These are phyloP conservation scores for Indicator indicator DNA, from an alignment of 2,113 vertebrate species.

Conservation along the genomic window DNA sequence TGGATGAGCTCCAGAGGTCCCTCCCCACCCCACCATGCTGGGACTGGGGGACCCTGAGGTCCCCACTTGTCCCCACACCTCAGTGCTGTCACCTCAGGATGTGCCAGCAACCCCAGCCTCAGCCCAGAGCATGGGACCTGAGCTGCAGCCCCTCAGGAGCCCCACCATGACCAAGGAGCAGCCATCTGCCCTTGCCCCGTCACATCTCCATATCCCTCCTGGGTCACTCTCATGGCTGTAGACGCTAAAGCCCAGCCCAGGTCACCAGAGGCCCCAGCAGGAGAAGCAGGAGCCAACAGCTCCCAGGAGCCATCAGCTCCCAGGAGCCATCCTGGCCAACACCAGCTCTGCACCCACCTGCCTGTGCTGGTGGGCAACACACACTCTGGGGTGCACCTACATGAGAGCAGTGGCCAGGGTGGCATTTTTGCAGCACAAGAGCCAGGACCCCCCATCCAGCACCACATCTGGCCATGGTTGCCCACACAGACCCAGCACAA, in stretches of 20 bases:
- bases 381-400: neutral
- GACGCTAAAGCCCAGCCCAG: no score
- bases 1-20: no score
- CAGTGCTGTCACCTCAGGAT: neutral
- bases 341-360: no score
- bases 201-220: neutral
- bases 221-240: neutral
- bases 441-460: neutral
- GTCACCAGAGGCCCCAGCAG: no score
- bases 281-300: no score
- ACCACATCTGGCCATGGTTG: neutral
- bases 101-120: neutral
- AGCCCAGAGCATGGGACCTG: neutral
- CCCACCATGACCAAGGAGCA: neutral
- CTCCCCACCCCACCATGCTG: no score
- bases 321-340: no score
- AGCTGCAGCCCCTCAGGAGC: neutral
- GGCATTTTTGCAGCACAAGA: neutral
- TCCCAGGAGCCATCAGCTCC: no score
- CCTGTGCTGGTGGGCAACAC: neutral
- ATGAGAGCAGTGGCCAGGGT: neutral
- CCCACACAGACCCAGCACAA: neutral
- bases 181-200: no score
- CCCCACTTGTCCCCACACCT: no score
- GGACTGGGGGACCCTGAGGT: no score